phyloP scores from a whole-genome alignment of 2,888 invertebrate genomes.

The Linyphia triangularis region DNA sequence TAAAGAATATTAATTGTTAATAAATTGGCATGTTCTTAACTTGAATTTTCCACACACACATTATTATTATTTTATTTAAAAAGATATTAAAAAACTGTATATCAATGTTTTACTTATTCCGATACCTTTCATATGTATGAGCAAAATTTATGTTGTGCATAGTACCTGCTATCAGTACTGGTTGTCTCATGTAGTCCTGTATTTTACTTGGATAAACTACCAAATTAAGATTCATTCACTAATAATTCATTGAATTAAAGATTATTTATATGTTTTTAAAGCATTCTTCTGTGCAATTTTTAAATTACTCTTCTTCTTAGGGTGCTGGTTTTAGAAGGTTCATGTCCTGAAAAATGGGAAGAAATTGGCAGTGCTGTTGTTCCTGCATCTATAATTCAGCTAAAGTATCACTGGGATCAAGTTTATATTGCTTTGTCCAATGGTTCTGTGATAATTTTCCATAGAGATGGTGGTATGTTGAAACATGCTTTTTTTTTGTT shows the following conservation, averaged over 20 bases:
- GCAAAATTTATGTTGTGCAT: no score
- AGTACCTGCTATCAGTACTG: no score
- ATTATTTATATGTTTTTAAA: not conserved
- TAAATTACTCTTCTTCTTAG: constrained; percentile 79
- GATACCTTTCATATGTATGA: no score
- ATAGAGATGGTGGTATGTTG: constrained; percentile 81
- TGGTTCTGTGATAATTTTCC: constrained; percentile 88
- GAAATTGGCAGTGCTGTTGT: constrained; percentile 80
- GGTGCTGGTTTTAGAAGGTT: constrained; percentile 89
- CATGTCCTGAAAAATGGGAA: constrained; percentile 91
- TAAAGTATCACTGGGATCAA: constrained; percentile 90
- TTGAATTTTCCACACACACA: no score
- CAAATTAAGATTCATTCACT: not conserved
- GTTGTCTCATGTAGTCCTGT: no score
- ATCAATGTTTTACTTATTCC: no score
- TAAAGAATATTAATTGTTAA: no score
- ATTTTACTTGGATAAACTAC: no score
- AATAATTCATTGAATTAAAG: not conserved
- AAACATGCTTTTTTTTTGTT: no score
- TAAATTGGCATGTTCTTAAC: no score
- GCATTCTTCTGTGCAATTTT: not conserved
- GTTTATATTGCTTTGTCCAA: constrained; percentile 92
- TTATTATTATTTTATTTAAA: no score
- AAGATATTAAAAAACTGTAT: no score
- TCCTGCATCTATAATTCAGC: constrained; percentile 84